phyloP scores from a whole-genome alignment of 2,888 invertebrate species.

The Melanotus villosus region DNA sequence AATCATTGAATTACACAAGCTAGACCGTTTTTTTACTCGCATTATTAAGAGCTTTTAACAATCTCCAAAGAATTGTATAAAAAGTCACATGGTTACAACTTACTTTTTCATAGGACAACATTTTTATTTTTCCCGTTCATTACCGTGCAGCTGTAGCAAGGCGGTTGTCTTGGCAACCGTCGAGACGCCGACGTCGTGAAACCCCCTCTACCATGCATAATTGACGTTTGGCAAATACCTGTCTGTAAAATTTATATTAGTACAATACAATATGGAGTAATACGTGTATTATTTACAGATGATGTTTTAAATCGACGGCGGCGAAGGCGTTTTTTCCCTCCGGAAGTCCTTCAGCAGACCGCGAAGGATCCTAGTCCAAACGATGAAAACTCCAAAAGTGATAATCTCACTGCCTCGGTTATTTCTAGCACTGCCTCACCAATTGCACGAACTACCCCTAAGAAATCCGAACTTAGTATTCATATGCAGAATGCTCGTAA shows the following conservation, averaged over 20 bases:
- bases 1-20: too few relatives aligned
- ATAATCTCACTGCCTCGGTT: slow-evolving; percentile 55
- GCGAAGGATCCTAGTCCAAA: slow-evolving; percentile 43
- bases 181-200: slow-evolving; percentile 34
- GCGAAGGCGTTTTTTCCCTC: slow-evolving; percentile 62
- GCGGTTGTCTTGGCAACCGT: slow-evolving; percentile 49
- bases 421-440: slow-evolving; percentile 58
- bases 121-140: slow-evolving; percentile 1
- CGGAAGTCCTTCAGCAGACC: slow-evolving; percentile 60
- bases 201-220: not conserved
- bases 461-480: slow-evolving; percentile 63
- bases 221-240: slow-evolving; percentile 11
- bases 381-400: slow-evolving; percentile 52
- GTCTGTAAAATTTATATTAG: not conserved
- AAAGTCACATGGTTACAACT: too few relatives aligned
- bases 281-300: slow-evolving; percentile 52
- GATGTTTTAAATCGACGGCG: slow-evolving; percentile 59
- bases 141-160: slow-evolving; percentile 4
- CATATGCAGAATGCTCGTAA: slow-evolving; percentile 68
- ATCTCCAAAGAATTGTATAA: too few relatives aligned
- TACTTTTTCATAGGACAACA: not conserved
- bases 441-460: slow-evolving; percentile 49
- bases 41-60: too few relatives aligned
- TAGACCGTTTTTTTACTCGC: too few relatives aligned
- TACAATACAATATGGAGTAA: slow-evolving; percentile 3